Evolutionary conservation across 2,797 vertebrate genomes (phyloP).

Genomic region (Anabacerthia variegaticeps): DNA sequence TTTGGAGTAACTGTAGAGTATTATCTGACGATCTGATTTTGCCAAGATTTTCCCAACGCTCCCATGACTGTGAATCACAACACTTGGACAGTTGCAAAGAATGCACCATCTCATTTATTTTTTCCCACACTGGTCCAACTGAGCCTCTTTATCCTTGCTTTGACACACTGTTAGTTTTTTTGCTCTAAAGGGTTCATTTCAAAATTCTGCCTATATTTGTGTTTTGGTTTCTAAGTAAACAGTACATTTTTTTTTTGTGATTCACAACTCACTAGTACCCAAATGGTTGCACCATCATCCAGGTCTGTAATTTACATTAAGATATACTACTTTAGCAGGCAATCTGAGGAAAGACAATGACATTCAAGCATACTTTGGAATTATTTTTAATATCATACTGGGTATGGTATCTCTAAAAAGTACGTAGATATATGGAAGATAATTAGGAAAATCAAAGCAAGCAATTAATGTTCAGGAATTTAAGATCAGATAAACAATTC

Average conservation of each 20-base stretch:
- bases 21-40: neutral
- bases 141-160: neutral
- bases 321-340: neutral
- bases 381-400: neutral
- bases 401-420: neutral
- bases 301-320: neutral
- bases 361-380: neutral
- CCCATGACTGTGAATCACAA: neutral
- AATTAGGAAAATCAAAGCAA: neutral
- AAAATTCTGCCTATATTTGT: neutral
- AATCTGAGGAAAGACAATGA: neutral
- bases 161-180: neutral
- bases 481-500: neutral
- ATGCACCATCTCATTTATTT: neutral
- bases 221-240: neutral
- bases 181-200: neutral
- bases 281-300: neutral
- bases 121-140: neutral
- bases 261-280: neutral
- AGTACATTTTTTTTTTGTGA: neutral
- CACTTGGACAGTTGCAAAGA: neutral
- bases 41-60: neutral
- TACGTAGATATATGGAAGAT: neutral
- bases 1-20: neutral
- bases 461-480: neutral